Evolutionary conservation across 2,113 vertebrate species (phyloP).

Genomic region (Genyomyrus donnyi): DNA sequence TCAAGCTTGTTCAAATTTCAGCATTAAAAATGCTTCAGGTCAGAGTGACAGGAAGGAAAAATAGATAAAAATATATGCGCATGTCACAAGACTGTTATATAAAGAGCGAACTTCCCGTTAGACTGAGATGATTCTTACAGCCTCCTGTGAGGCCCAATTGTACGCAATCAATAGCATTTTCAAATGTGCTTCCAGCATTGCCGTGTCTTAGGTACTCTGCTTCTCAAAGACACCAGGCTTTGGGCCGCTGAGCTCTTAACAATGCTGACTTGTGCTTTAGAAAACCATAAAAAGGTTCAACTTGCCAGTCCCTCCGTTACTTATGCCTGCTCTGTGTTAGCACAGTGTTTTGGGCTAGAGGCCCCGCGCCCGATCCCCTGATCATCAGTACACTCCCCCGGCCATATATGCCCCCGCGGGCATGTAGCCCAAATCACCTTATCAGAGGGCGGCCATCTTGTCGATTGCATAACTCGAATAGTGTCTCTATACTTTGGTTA

Average conservation of each 20-base stretch:
- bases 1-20: background rate
- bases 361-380: conserved; percentile 17
- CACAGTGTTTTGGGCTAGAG: background rate
- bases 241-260: conserved; percentile 17
- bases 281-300: background rate
- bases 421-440: conserved; percentile 24
- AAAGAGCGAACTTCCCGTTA: conserved; percentile 22
- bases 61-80: background rate
- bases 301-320: background rate
- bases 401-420: background rate
- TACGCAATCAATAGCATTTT: conserved; percentile 23
- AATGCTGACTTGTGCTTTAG: conserved; percentile 32
- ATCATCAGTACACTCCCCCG: conserved; percentile 32
- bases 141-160: conserved; percentile 24
- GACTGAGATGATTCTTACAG: conserved; percentile 6
- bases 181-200: background rate
- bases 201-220: conserved; percentile 16
- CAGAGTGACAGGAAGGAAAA: background rate
- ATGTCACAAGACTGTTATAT: conserved; percentile 38
- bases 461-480: conserved; percentile 31
- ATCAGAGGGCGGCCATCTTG: background rate
- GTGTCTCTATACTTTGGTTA: background rate
- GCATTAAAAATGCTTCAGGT: background rate
- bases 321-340: background rate
- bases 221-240: conserved; percentile 9